These are phyloP conservation scores for Eospalax fontanierii DNA, from an alignment of 2,797 vertebrate species.

Conservation along the genomic window DNA sequence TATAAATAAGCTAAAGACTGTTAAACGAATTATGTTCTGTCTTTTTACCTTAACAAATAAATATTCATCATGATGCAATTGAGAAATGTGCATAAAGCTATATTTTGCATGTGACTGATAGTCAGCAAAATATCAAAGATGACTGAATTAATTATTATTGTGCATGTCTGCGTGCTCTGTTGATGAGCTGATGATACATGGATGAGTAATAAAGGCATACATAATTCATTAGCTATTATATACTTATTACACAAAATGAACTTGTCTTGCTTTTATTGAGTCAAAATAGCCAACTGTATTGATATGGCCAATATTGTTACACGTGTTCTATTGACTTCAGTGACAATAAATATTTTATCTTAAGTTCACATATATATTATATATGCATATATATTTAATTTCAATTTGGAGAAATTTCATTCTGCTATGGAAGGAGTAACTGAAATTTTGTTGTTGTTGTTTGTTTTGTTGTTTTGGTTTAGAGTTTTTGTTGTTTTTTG, in stretches of 20 bases:
- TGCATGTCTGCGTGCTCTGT: constrained; percentile 15
- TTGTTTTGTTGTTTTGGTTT: not conserved
- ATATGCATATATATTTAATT: constrained; percentile 3
- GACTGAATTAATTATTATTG: constrained; percentile 70
- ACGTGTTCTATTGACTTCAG: constrained; percentile 7
- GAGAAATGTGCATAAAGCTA: constrained; percentile 56
- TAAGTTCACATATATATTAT: not conserved
- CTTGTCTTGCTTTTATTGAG: constrained; percentile 63
- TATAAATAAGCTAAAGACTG: constrained; percentile 66
- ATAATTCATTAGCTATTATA: constrained; percentile 72
- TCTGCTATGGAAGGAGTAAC: constrained; percentile 34
- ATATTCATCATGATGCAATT: constrained; percentile 63
- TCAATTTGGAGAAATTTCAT: constrained; percentile 48
- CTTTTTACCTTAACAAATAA: constrained; percentile 71
- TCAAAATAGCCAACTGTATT: constrained; percentile 55
- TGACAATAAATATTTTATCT: constrained; percentile 56
- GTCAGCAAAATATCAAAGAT: constrained; percentile 69
- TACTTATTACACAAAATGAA: constrained; percentile 75
- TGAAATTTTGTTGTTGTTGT: not conserved
- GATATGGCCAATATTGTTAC: constrained; percentile 54
- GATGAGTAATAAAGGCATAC: constrained; percentile 66
- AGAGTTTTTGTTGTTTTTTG: not conserved
- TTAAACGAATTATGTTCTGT: constrained; percentile 67
- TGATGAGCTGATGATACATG: constrained; percentile 59
- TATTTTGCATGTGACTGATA: constrained; percentile 65